phyloP scores from a whole-genome alignment of 1,140 invertebrate genomes.

The Drosophila seguyi region DNA sequence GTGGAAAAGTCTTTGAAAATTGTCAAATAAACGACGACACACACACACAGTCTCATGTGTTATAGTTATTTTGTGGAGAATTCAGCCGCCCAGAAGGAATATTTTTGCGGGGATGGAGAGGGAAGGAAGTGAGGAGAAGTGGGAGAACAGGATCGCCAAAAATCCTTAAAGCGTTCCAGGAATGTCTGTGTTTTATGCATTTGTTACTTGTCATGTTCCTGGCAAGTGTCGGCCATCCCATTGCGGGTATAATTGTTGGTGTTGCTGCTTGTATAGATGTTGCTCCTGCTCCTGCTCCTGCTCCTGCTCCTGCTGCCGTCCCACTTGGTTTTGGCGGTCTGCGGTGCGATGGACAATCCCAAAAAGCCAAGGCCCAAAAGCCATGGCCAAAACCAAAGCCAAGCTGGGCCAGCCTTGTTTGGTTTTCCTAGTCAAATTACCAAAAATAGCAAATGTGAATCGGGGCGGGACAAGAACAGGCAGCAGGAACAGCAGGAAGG shows the following conservation, averaged over 20 bases:
- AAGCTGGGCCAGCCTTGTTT: slow-evolving; percentile 44
- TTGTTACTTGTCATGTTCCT: slow-evolving; percentile 73
- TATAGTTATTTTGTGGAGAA: slow-evolving; percentile 5
- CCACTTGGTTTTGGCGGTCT: slow-evolving; percentile 57
- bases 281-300: slow-evolving; percentile 5
- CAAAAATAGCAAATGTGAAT: slow-evolving; percentile 63
- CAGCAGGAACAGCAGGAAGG: slow-evolving; percentile 17
- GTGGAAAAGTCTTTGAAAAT: slow-evolving; percentile 22
- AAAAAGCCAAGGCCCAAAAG: slow-evolving; percentile 22
- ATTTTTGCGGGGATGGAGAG: neutral
- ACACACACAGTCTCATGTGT: neutral
- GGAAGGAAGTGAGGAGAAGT: neutral
- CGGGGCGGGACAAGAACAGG: slow-evolving; percentile 19
- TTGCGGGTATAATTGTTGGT: slow-evolving; percentile 39
- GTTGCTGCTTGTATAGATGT: neutral
- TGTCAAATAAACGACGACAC: slow-evolving; percentile 28
- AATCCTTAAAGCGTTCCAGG: slow-evolving; percentile 11
- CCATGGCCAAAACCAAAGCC: slow-evolving; percentile 32
- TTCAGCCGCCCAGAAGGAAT: slow-evolving; percentile 6
- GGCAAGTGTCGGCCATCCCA: slow-evolving; percentile 50
- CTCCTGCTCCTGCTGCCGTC: neutral
- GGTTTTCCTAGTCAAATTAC: slow-evolving; percentile 71
- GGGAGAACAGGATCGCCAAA: neutral
- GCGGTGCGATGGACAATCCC: slow-evolving; percentile 28
- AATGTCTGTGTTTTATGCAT: slow-evolving; percentile 59